Conservation (phyloP, 2,888 invertebrate genomes). For the Drosophila anomelani region DNA sequence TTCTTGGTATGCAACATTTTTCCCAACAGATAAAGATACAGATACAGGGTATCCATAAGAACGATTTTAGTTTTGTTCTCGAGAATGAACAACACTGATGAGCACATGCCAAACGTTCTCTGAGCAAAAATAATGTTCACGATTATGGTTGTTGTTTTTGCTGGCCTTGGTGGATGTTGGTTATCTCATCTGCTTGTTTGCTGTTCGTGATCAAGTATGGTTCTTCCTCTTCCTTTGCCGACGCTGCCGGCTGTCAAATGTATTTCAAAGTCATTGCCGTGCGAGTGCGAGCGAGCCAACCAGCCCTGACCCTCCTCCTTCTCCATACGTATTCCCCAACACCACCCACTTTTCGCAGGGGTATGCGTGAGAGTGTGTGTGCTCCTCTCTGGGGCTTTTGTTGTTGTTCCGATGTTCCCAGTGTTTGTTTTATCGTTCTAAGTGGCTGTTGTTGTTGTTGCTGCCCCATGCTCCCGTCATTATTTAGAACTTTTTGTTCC, state of each 20-base stretch:
- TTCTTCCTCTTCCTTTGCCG: slow-evolving; percentile 20
- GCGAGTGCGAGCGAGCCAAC: slow-evolving; percentile 52
- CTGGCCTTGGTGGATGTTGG: slow-evolving; percentile 3
- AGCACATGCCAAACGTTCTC: slow-evolving; percentile 60
- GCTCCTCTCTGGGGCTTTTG: slow-evolving; percentile 13
- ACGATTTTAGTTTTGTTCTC: not conserved
- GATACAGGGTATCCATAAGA: not conserved
- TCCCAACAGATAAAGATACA: not conserved
- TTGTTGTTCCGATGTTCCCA: slow-evolving; percentile 19
- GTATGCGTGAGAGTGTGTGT: slow-evolving; percentile 32
- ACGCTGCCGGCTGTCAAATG: slow-evolving; percentile 71
- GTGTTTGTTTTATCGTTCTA: slow-evolving; percentile 52
- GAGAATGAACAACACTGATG: slow-evolving; percentile 13
- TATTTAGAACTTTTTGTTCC: slow-evolving; percentile 69
- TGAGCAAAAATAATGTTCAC: slow-evolving; percentile 42
- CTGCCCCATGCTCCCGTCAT: slow-evolving; percentile 67
- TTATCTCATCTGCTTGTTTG: slow-evolving; percentile 15
- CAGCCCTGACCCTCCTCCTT: slow-evolving; percentile 45
- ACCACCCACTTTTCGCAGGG: slow-evolving; percentile 36
- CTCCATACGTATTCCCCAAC: slow-evolving; percentile 13
- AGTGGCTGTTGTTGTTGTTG: slow-evolving; percentile 30
- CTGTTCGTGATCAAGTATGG: slow-evolving; percentile 49
- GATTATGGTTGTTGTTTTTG: slow-evolving; percentile 16
- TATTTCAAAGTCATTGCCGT: slow-evolving; percentile 83
- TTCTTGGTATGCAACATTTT: not conserved